These are phyloP conservation scores for Apotomis capreana DNA, from an alignment of 2,888 invertebrate species.

Conservation along the genomic window DNA sequence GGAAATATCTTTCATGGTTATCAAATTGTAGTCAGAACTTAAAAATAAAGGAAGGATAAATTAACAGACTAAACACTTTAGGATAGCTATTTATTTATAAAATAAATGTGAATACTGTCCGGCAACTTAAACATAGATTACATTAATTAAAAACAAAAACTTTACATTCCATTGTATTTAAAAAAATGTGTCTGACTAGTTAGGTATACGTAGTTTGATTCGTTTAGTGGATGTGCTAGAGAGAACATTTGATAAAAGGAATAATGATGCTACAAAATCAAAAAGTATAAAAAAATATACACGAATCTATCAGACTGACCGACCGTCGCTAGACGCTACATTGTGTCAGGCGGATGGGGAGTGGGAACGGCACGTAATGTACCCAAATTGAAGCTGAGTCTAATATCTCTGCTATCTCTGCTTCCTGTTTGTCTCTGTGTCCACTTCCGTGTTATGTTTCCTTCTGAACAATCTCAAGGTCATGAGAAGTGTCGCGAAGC, in stretches of 20 bases:
- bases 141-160: slow-evolving; percentile 43
- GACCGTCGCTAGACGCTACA: slow-evolving; percentile 16
- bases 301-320: slow-evolving; percentile 31
- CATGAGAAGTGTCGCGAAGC: slow-evolving; percentile 67
- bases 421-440: slow-evolving; percentile 68
- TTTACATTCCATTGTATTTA: slow-evolving; percentile 48
- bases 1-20: slow-evolving; percentile 17
- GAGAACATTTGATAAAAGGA: slow-evolving; percentile 45
- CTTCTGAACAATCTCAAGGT: slow-evolving; percentile 66
- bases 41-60: too few species aligned
- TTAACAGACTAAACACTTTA: not conserved
- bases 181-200: slow-evolving; percentile 56
- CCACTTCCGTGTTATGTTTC: slow-evolving; percentile 49
- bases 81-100: slow-evolving; percentile 47
- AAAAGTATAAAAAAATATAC: slow-evolving; percentile 38
- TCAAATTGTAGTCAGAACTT: slow-evolving; percentile 13
- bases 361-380: slow-evolving; percentile 42
- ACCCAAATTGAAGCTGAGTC: slow-evolving; percentile 11
- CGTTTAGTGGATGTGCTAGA: slow-evolving; percentile 47
- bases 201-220: slow-evolving; percentile 31
- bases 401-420: slow-evolving; percentile 60
- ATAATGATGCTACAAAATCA: slow-evolving; percentile 40
- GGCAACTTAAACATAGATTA: slow-evolving; percentile 48
- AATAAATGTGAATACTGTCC: slow-evolving; percentile 54
- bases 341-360: slow-evolving; percentile 41